A percentile compares a stretch with the other conserved stretches of the same genome.
Conservation (phyloP, 2,113 vertebrate genomes). For the Halichoerus grypus region DNA sequence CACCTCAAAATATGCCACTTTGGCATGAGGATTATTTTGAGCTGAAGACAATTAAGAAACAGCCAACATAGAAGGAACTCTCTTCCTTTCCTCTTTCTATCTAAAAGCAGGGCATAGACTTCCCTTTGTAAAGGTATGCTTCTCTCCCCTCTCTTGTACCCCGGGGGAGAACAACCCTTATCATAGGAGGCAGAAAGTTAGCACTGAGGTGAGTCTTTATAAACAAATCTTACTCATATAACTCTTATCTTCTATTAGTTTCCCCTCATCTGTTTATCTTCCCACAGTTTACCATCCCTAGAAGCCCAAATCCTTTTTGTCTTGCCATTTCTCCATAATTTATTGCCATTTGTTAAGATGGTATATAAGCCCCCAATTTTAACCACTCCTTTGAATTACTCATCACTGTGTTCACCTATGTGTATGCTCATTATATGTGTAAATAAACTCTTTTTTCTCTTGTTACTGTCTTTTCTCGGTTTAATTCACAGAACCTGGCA, state of each 20-base stretch:
- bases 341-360: not conserved
- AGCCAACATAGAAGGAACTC: not conserved
- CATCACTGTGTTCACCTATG: not conserved
- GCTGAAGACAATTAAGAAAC: not conserved
- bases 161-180: not conserved
- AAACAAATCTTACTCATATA: not conserved
- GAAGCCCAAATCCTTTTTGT: not conserved
- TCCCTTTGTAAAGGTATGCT: not conserved
- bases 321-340: not conserved
- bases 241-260: not conserved
- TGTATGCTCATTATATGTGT: not conserved
- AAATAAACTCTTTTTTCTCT: not conserved
- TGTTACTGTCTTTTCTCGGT: not conserved
- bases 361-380: not conserved
- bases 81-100: not conserved
- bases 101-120: not conserved
- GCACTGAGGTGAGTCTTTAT: not conserved
- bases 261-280: not conserved
- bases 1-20: not conserved
- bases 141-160: not conserved
- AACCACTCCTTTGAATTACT: not conserved
- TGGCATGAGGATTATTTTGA: not conserved
- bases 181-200: not conserved
- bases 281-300: not conserved
- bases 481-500: not conserved